Conservation (phyloP, 2,113 vertebrate genomes). For the Vidua macroura region DNA sequence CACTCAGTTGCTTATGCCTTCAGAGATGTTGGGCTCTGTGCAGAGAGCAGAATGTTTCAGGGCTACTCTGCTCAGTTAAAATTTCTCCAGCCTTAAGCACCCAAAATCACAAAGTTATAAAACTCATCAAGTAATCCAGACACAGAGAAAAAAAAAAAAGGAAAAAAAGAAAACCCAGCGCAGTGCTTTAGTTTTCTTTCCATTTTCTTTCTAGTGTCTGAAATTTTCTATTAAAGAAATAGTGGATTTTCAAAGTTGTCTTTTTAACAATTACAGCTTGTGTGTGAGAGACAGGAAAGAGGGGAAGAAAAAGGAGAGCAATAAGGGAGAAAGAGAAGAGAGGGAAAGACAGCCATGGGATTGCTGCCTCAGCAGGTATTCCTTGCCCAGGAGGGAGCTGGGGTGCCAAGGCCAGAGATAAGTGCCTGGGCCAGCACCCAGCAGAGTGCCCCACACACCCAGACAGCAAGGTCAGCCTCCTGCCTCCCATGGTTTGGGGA, state of each 20-base stretch:
- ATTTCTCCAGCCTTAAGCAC: neutral
- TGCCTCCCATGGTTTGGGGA: rapidly evolving
- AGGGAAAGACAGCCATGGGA: neutral
- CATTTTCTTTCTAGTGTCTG: neutral
- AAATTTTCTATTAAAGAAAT: neutral
- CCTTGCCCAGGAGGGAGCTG: neutral
- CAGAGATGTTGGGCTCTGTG: neutral
- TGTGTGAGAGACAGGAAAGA: neutral
- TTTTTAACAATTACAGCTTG: neutral
- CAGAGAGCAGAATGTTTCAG: neutral
- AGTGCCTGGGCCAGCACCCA: neutral
- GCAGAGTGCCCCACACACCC: rapidly evolving
- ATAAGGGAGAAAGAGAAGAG: no score
- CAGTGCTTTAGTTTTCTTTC: neutral
- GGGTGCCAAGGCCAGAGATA: neutral
- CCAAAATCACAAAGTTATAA: neutral
- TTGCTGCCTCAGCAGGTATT: neutral
- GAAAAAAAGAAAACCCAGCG: neutral
- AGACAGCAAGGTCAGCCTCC: neutral
- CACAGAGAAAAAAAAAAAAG: neutral
- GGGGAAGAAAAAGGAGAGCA: neutral
- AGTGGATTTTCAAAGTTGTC: neutral
- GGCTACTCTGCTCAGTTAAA: neutral
- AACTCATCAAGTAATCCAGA: neutral
- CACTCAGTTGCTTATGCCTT: neutral